Conservation (phyloP, 2,113 vertebrate genomes). For the Myotis lucifugus region DNA sequence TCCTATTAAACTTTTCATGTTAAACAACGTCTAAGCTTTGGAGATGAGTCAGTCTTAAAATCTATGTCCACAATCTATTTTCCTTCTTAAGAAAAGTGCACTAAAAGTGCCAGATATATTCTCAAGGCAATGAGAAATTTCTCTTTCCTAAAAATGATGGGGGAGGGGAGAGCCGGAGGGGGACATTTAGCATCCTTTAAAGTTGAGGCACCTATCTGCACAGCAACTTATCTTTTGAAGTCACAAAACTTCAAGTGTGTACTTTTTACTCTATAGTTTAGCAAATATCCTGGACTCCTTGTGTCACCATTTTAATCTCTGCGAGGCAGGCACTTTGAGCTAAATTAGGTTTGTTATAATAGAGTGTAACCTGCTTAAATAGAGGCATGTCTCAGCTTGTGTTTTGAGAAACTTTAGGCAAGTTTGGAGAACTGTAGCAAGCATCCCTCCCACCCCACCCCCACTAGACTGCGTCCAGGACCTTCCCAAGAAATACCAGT, state of each 20-base stretch:
- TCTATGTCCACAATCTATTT: not conserved
- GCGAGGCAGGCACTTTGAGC: not conserved
- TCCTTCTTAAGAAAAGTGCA: not conserved
- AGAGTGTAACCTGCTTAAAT: conserved; percentile 34
- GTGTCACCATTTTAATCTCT: conserved; percentile 21
- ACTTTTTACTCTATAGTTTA: conserved; percentile 40
- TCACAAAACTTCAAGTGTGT: not conserved
- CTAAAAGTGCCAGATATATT: not conserved
- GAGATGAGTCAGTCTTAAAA: not conserved
- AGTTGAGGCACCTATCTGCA: not conserved
- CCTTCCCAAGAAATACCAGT: conserved; percentile 70
- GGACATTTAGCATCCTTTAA: not conserved
- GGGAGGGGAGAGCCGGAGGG: fast-evolving
- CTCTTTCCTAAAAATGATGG: not conserved
- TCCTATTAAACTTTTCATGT: not conserved
- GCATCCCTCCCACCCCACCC: not conserved
- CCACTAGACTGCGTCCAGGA: conserved; percentile 9
- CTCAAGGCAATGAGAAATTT: conserved; percentile 29
- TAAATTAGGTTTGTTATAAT: conserved; percentile 56
- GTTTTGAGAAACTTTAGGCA: conserved; percentile 72
- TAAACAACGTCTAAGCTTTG: not conserved
- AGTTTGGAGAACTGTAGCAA: conserved; percentile 40
- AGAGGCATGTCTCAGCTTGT: conserved; percentile 63
- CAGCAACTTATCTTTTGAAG: not conserved
- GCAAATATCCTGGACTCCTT: not conserved